phyloP scores from a whole-genome alignment of 2,888 invertebrate genomes.

The Cantharis rufa region DNA sequence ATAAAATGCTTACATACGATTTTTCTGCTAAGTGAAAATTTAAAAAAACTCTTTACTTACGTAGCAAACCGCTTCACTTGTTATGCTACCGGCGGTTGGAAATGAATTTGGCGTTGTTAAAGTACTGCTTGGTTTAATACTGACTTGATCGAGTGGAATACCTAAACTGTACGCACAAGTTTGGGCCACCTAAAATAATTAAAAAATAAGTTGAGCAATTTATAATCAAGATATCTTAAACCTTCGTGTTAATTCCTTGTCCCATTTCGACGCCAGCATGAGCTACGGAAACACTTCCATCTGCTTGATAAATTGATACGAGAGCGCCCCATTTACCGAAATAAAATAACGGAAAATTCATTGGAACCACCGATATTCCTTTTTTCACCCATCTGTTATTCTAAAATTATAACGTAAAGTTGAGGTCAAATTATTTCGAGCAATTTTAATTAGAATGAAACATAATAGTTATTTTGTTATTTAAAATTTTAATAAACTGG shows the following conservation, averaged over 20 bases:
- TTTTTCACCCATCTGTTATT: slow-evolving; percentile 75
- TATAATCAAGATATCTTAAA: slow-evolving; percentile 23
- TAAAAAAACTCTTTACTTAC: slow-evolving; percentile 11
- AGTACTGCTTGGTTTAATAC: slow-evolving; percentile 48
- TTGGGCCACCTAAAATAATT: slow-evolving; percentile 43
- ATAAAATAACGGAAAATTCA: slow-evolving; percentile 64
- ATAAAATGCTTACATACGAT: neutral
- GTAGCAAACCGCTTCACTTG: slow-evolving; percentile 42
- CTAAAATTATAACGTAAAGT: neutral
- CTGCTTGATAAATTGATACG: slow-evolving; percentile 67
- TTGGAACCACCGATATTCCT: slow-evolving; percentile 66
- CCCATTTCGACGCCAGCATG: slow-evolving; percentile 75
- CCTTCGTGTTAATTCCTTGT: slow-evolving; percentile 78
- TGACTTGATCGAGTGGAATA: slow-evolving; percentile 50
- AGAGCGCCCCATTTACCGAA: slow-evolving; percentile 61
- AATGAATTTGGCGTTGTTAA: slow-evolving; percentile 48
- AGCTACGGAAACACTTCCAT: slow-evolving; percentile 68
- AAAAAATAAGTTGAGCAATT: neutral
- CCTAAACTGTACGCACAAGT: slow-evolving; percentile 53
- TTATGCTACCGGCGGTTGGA: slow-evolving; percentile 50
- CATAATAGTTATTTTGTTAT: neutral
- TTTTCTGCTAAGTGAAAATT: neutral
- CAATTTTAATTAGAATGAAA: neutral
- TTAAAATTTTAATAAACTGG: neutral
- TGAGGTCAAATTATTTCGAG: too few species aligned